Base-by-base conservation (phyloP, 92 coral and sea anemone genomes). In the Diadumene lineata region DNA sequence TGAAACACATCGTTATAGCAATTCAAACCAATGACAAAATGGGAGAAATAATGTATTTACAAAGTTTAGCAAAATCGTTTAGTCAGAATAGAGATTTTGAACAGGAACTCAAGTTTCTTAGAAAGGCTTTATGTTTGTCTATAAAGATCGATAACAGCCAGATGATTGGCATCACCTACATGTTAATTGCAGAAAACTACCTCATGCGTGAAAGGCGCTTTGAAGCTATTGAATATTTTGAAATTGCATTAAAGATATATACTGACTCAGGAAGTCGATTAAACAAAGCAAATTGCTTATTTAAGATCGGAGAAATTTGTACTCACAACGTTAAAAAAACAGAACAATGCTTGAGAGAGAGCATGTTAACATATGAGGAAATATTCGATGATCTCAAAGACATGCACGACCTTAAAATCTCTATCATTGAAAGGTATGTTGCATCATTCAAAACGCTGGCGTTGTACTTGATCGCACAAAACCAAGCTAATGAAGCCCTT, bases 341-440 rank as follows among this genome's bases (percentile, higher is more conserved):
- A 31, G 64, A 53, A 55, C 7, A 53, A 30, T 30, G n/a, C 31
- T 44, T 70, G 24, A 70, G 31, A 32, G 30, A 55, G 1, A 34
- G 48, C 7, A 2, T 70, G 1, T 31, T 22, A 30, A 51, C 28
- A 19, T 53, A 8, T 28, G 64, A 70, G 7, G 23, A 33, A 58
- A 11, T 43, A 31, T 53, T 70, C 3, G 50, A 29, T 55, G 64
- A 51, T 33, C 43, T 70, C 11, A 8, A 19, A 22, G 76, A 70
- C 1, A 7, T 23, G 19, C 23, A 70, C 30, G 38, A 70, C 0
- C 55, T 53, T 34, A 70, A 70, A 38, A 55, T 70, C 19, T 70
- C 76, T 6, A 70, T 70, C n/a, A 29, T 70, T 7, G 76, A 70
- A 25, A 70, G 3, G 0, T 70, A 26, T 17, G 22, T 51, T 11